phyloP scores from a whole-genome alignment of 2,888 invertebrate species.

The Drosophila demipolita region DNA sequence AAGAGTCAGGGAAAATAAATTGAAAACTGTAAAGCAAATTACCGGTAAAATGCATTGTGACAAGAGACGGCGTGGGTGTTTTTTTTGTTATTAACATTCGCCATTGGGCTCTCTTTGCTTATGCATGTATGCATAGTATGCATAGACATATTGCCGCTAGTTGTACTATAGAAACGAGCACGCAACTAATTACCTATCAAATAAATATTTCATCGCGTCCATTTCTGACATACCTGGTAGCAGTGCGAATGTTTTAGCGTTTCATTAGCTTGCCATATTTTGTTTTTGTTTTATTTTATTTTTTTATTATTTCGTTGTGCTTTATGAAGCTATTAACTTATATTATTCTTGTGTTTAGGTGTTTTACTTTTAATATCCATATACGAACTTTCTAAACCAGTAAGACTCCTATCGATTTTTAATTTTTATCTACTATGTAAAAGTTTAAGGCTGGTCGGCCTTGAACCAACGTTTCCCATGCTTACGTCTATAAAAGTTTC shows the following conservation, averaged over 20 bases:
- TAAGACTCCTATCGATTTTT: neutral
- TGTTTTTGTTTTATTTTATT: neutral
- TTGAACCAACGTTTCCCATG: neutral
- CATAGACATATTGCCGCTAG: constrained; percentile 12
- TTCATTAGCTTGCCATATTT: neutral
- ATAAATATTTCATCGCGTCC: constrained; percentile 34
- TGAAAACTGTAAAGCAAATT: constrained; percentile 79
- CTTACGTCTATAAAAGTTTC: constrained; percentile 1
- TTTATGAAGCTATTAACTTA: constrained; percentile 1
- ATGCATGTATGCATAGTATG: constrained; percentile 19
- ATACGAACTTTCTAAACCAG: constrained; percentile 9
- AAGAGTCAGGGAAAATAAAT: constrained; percentile 72
- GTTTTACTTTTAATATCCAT: constrained; percentile 6
- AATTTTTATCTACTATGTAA: neutral
- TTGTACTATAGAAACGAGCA: constrained; percentile 8
- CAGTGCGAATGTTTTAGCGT: neutral
- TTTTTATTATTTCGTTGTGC: neutral
- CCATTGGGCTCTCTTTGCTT: constrained; percentile 30
- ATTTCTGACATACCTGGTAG: constrained; percentile 3
- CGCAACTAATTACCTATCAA: constrained; percentile 40
- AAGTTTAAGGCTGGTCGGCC: neutral
- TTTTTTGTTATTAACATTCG: constrained; percentile 24
- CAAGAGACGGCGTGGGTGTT: constrained; percentile 74
- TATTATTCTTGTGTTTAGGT: constrained; percentile 5
- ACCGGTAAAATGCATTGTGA: constrained; percentile 80